A percentile compares a stretch with the other conserved stretches of the same genome.
Evolutionary conservation across 92 coral and sea anemone genomes (phyloP).

Genomic region (Zoanthus solanderi): DNA sequence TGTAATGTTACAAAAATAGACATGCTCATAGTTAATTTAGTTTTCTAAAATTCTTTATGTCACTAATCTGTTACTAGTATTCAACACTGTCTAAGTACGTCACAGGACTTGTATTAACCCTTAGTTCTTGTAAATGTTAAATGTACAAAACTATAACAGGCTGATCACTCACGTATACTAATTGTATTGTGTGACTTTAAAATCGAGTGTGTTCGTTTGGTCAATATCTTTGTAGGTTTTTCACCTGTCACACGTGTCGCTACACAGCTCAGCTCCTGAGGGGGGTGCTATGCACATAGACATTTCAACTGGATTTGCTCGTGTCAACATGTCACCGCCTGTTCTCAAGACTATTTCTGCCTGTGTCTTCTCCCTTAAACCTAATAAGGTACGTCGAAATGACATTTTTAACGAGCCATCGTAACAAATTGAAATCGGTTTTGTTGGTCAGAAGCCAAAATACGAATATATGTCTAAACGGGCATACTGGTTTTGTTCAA

Average conservation of each 20-base stretch:
- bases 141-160: too few species aligned
- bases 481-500: background rate
- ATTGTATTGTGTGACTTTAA: too few species aligned
- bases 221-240: slow-evolving; percentile 68
- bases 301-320: slow-evolving; percentile 78
- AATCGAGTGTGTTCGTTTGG: background rate
- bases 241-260: slow-evolving; percentile 75
- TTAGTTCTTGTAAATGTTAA: too few species aligned
- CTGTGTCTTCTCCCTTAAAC: slow-evolving; percentile 80
- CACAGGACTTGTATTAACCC: too few species aligned
- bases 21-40: too few species aligned
- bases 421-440: background rate
- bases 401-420: background rate
- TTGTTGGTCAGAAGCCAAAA: background rate
- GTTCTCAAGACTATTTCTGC: slow-evolving; percentile 88
- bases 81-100: too few species aligned
- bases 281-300: slow-evolving; percentile 89
- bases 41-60: too few species aligned
- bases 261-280: slow-evolving; percentile 87
- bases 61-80: too few species aligned
- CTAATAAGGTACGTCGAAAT: slow-evolving; percentile 68
- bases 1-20: too few species aligned
- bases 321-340: slow-evolving; percentile 91
- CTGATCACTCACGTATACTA: too few species aligned
- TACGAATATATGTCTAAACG: too few species aligned